Percentiles rank a stretch among this genome's conserved stretches.
phyloP scores from a whole-genome alignment of 1,140 invertebrate genomes.

The Acromyrmex heyeri region DNA sequence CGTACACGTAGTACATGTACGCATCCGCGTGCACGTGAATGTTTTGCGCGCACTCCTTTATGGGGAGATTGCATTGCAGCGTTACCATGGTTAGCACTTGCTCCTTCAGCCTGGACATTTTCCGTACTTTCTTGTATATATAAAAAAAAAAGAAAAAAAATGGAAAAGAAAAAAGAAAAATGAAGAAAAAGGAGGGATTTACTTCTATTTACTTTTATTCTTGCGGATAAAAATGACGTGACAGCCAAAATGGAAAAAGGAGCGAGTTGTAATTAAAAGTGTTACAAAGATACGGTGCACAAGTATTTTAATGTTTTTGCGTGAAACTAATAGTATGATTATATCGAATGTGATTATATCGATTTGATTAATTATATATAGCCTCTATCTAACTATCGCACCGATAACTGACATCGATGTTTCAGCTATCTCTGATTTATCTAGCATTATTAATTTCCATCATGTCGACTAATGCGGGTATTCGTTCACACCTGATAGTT shows the following conservation, averaged over 20 bases:
- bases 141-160: background rate
- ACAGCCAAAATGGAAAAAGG: background rate
- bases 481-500: conserved; percentile 59
- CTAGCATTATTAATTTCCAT: conserved; percentile 58
- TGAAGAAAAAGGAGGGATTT: conserved; percentile 27
- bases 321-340: conserved; percentile 47
- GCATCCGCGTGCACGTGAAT: conserved; percentile 42
- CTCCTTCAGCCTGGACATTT: conserved; percentile 52
- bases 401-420: conserved; percentile 56
- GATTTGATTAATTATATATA: conserved; percentile 40
- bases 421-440: conserved; percentile 57
- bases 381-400: background rate
- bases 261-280: conserved; percentile 41
- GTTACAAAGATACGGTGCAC: background rate
- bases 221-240: conserved; percentile 36
- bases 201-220: conserved; percentile 34
- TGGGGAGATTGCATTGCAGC: conserved; percentile 42
- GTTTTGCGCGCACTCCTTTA: conserved; percentile 60
- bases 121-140: conserved; percentile 24
- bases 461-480: conserved; percentile 44
- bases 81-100: conserved; percentile 56
- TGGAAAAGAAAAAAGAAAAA: background rate
- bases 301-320: conserved; percentile 34
- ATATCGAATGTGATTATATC: background rate
- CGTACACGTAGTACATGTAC: background rate